Conservation (phyloP, 2,113 vertebrate species). For the mouse (Mus musculus) region GRCm39 chr1:59782501-59783000, state of each 20-base stretch:
- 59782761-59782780: background rate
- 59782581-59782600: slow-evolving; percentile 54
- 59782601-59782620: background rate
- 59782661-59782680: background rate
- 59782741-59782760: background rate
- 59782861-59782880: no score
- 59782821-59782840: background rate
- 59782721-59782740: background rate
- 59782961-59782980: background rate
- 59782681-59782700: background rate
- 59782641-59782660: background rate
- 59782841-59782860: background rate
- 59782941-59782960: no score
- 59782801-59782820: background rate
- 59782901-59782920: background rate
- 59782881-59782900: background rate
- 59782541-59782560: slow-evolving; percentile 58
- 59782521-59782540: background rate
- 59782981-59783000: background rate
- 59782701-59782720: background rate
- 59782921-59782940: background rate
- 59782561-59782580: slow-evolving; percentile 54
- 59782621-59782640: slow-evolving; percentile 19
- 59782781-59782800: background rate
- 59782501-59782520: background rate